Conservation (phyloP, 2,113 vertebrate genomes). For the Osmerus eperlanus region DNA sequence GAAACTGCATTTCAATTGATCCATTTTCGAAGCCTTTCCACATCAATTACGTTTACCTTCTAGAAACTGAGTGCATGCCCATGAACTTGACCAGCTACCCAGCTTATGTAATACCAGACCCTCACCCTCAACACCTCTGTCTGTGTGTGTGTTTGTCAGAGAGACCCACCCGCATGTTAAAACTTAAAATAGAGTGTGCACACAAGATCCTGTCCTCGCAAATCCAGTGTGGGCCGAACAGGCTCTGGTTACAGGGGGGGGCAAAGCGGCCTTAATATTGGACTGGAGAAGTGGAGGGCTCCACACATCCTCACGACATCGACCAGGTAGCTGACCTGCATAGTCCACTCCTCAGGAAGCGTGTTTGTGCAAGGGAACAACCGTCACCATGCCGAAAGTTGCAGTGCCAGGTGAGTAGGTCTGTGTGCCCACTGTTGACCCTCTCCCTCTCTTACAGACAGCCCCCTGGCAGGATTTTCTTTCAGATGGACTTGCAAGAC, state of each 20-base stretch:
- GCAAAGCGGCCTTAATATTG: slow-evolving; percentile 60
- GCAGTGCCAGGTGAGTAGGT: slow-evolving; percentile 78
- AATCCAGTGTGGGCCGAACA: slow-evolving; percentile 42
- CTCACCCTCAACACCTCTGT: slow-evolving; percentile 19
- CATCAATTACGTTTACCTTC: too few relatives aligned
- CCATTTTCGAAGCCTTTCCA: too few relatives aligned
- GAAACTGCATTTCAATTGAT: too few relatives aligned
- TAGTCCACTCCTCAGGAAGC: slow-evolving; percentile 46
- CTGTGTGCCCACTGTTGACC: neutral
- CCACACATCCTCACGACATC: slow-evolving; percentile 54
- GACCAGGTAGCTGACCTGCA: slow-evolving; percentile 46
- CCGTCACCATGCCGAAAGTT: slow-evolving; percentile 73
- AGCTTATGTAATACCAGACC: slow-evolving; percentile 33
- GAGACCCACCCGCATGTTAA: slow-evolving; percentile 22
- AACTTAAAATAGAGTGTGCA: slow-evolving; percentile 69
- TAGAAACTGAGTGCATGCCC: slow-evolving; percentile 7
- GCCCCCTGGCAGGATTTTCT: too few relatives aligned
- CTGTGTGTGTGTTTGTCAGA: slow-evolving; percentile 36
- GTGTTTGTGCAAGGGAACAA: slow-evolving; percentile 28
- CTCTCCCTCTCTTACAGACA: too few relatives aligned
- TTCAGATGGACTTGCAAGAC: neutral
- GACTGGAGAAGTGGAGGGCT: slow-evolving; percentile 7
- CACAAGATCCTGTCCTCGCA: slow-evolving; percentile 36
- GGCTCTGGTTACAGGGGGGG: slow-evolving; percentile 66
- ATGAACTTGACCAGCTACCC: slow-evolving; percentile 12